phyloP scores from a whole-genome alignment of 1,140 invertebrate genomes.

The Heliconius hewitsoni region DNA sequence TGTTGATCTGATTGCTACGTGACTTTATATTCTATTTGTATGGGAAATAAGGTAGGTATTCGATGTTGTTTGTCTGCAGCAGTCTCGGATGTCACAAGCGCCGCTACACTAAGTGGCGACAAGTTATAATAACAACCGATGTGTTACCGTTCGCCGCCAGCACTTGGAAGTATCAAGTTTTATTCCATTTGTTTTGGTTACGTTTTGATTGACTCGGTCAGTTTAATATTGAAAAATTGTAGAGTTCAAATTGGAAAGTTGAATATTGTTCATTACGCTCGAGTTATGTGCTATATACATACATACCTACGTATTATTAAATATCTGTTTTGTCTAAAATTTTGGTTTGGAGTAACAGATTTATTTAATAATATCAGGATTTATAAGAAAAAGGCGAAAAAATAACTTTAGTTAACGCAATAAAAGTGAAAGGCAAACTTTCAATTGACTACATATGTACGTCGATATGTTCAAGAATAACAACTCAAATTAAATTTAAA shows the following conservation, averaged over 20 bases:
- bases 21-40: background rate
- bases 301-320: too few species aligned
- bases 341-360: too few species aligned
- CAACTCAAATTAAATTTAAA: background rate
- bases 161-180: slow-evolving; percentile 45
- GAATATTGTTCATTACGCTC: background rate
- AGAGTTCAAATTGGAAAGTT: background rate
- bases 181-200: slow-evolving; percentile 39
- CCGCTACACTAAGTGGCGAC: slow-evolving; percentile 61
- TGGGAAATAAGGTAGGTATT: slow-evolving; percentile 23
- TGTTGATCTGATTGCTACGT: slow-evolving; percentile 2
- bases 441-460: background rate
- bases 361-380: background rate
- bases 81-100: slow-evolving; percentile 59
- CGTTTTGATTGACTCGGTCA: slow-evolving; percentile 20
- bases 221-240: background rate
- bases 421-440: background rate
- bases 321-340: too few species aligned
- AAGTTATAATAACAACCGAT: slow-evolving; percentile 63
- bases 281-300: background rate
- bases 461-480: background rate
- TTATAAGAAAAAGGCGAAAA: background rate
- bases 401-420: background rate
- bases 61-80: background rate
- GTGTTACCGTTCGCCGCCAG: slow-evolving; percentile 38